Conservation (phyloP, 2,797 vertebrate genomes). For the Cygnus olor region DNA sequence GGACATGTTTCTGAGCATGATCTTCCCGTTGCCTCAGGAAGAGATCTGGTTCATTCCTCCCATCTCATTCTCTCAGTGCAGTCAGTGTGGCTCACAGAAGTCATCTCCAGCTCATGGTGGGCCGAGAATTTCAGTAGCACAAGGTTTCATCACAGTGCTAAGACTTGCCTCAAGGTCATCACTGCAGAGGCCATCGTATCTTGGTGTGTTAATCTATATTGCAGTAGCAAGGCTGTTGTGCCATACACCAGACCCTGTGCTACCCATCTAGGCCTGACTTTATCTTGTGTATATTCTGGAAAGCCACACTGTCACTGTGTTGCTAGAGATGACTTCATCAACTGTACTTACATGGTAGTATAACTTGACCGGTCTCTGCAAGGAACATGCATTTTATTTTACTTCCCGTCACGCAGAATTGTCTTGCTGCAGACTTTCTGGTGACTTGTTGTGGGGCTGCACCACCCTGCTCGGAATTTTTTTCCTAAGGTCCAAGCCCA, state of each 20-base stretch:
- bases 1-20: no score
- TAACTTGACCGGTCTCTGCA: not conserved
- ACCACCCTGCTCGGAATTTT: not conserved
- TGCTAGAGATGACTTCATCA: not conserved
- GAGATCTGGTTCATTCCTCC: not conserved
- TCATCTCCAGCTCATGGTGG: not conserved
- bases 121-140: not conserved
- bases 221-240: not conserved
- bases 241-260: not conserved
- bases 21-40: not conserved
- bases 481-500: not conserved
- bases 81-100: not conserved
- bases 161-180: not conserved
- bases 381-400: rapidly evolving
- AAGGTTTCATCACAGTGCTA: not conserved
- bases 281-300: no score
- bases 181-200: rapidly evolving
- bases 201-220: not conserved
- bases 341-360: not conserved
- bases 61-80: not conserved
- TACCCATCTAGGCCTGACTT: not conserved
- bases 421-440: not conserved
- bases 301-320: not conserved
- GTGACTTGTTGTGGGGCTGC: not conserved
- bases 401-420: not conserved